Base-by-base conservation (phyloP, 2,797 vertebrate species). In the Syngnathus acus region DNA sequence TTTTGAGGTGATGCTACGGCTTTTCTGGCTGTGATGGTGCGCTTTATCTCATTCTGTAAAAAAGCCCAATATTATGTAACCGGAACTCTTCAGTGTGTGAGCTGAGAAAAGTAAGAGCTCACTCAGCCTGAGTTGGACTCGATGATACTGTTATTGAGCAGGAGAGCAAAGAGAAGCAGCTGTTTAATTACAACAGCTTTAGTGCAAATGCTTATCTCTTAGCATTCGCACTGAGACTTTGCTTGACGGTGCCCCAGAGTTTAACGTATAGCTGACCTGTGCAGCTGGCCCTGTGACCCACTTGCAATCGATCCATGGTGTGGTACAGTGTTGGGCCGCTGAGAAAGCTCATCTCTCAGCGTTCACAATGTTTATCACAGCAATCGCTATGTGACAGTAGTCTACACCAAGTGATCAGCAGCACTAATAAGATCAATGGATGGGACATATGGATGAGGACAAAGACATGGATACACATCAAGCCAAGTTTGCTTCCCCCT, bases 401-500 rank as follows among this genome's bases (percentile, higher is more conserved):
- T 78, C 84, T 70, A 76, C 79, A 78, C 79, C 32, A 2, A 73
- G 59, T 78, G 71, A 79, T 78, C 67, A 38, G 21, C 45, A 7
- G 57, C 65, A 70, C 68, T 61, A 60, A 67, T 77, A 68, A 67
- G 64, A 71, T 78, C 67, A 68, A 65, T 70, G 81, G 64, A 60
- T 73, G 62, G 75, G 77, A 75, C 68, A 77, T 53, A 74, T 72
- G 74, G 70, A 82, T 73, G 77, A 86, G 78, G 39, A 61, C 39
- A 17, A 86, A 73, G 68, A 73, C 40, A 67, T 73, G 65, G 72
- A 73, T 81, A 60, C 32, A 5, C 55, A 57, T 67, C 73, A 69
- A 78, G 66, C 74, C 45, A 75, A 68, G 77, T 89, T 87, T 88
- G 86, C 86, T 80, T 77, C 78, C 80, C 82, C 80, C 72, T 86